These are phyloP conservation scores for Nymphalis c-album DNA, from an alignment of 2,888 invertebrate genomes.

Conservation along the genomic window DNA sequence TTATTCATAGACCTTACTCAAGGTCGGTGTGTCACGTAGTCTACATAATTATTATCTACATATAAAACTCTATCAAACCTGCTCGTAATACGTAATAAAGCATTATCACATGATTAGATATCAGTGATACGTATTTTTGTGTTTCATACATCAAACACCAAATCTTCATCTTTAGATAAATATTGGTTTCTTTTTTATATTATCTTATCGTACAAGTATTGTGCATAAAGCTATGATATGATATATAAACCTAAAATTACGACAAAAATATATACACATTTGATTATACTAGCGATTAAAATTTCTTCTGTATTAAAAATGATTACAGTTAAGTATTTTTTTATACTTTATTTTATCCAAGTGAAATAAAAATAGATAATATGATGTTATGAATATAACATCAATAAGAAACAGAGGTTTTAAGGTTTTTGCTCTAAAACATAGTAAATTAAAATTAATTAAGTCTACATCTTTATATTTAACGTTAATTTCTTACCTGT, in stretches of 20 bases:
- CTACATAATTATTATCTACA: not conserved
- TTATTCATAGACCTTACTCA: not conserved
- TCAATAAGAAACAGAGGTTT: no score
- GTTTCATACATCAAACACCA: constrained; percentile 4
- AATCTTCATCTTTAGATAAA: constrained; percentile 12
- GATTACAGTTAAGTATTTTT: no score
- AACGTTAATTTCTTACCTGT: constrained; percentile 75
- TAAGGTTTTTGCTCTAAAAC: no score
- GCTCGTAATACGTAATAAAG: not conserved
- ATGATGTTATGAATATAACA: no score
- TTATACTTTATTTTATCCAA: no score
- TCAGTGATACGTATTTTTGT: constrained; percentile 7
- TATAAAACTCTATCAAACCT: not conserved
- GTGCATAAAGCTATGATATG: not conserved
- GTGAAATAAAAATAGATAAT: no score
- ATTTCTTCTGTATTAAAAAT: no score
- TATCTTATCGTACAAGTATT: constrained; percentile 14
- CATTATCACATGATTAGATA: not conserved
- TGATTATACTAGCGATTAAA: no score
- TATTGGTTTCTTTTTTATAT: constrained; percentile 7
- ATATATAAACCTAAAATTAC: not conserved
- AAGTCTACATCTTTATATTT: not conserved
- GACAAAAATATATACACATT: not conserved
- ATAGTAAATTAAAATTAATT: no score
- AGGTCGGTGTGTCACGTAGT: not conserved